Evolutionary conservation across 2,888 invertebrate species (phyloP).

Genomic region (Fabriciana adippe): DNA sequence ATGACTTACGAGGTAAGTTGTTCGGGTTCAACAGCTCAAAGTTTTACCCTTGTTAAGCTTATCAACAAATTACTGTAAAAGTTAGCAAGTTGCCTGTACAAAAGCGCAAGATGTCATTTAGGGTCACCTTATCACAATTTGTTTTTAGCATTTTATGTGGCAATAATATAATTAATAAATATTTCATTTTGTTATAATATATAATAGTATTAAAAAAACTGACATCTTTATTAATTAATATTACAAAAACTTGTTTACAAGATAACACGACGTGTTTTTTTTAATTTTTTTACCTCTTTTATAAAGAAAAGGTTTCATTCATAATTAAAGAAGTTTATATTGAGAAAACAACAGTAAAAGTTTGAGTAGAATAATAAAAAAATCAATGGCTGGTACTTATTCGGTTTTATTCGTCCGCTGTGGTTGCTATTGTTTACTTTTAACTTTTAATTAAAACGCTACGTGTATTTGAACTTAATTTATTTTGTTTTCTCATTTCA

Average conservation of each 20-base stretch:
- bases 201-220: too few relatives aligned
- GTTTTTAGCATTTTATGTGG: too few relatives aligned
- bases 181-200: too few relatives aligned
- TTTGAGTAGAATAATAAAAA: conserved; percentile 19
- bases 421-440: conserved; percentile 32
- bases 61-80: conserved; percentile 16
- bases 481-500: conserved; percentile 26
- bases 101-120: conserved; percentile 3
- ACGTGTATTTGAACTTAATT: conserved; percentile 23
- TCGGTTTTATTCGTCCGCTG: conserved; percentile 21
- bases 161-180: too few relatives aligned
- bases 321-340: not conserved
- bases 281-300: too few relatives aligned
- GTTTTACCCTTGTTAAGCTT: not conserved
- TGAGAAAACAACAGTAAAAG: conserved; percentile 1
- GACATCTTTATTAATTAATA: too few relatives aligned
- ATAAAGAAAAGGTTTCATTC: too few relatives aligned
- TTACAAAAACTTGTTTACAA: too few relatives aligned
- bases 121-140: too few relatives aligned
- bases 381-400: conserved; percentile 27
- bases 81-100: not conserved
- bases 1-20: conserved; percentile 13
- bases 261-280: too few relatives aligned
- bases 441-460: conserved; percentile 37
- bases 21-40: conserved; percentile 16